Evolutionary conservation across 1,140 invertebrate genomes (phyloP).

Genomic region (Eulimnadia texana): DNA sequence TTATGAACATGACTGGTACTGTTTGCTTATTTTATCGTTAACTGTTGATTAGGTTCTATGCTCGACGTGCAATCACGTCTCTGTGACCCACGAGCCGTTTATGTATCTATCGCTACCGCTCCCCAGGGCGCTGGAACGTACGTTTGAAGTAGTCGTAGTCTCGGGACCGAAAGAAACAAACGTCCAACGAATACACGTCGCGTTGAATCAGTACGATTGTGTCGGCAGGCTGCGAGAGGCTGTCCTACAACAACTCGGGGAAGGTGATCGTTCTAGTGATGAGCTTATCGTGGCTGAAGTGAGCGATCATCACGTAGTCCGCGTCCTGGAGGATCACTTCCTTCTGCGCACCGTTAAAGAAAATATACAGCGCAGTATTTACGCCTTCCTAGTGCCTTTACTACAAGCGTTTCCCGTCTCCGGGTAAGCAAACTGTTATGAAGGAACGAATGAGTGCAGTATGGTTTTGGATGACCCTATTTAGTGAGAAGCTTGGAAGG

Average conservation of each 20-base stretch:
- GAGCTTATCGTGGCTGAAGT: slow-evolving; percentile 47
- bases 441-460: too few relatives aligned
- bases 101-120: slow-evolving; percentile 57
- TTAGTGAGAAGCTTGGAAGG: too few relatives aligned
- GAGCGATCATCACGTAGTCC: slow-evolving; percentile 45
- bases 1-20: too few relatives aligned
- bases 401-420: background rate
- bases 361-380: slow-evolving; percentile 33
- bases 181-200: slow-evolving; percentile 40
- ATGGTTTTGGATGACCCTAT: too few relatives aligned
- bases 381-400: slow-evolving; percentile 27
- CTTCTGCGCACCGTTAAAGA: slow-evolving; percentile 38
- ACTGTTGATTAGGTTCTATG: slow-evolving; percentile 45
- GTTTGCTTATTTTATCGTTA: slow-evolving; percentile 6
- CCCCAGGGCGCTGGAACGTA: slow-evolving; percentile 48
- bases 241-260: slow-evolving; percentile 30
- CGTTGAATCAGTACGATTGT: slow-evolving; percentile 44
- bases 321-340: slow-evolving; percentile 47
- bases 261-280: slow-evolving; percentile 27
- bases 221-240: slow-evolving; percentile 41
- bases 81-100: slow-evolving; percentile 55
- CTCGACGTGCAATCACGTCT: slow-evolving; percentile 46
- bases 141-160: slow-evolving; percentile 43
- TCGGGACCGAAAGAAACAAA: slow-evolving; percentile 30
- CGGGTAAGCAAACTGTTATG: too few relatives aligned